A percentile compares a stretch with the other conserved stretches of the same genome.
These are phyloP conservation scores for Pseudochirops corinnae DNA, from an alignment of 2,797 vertebrate species.

Conservation along the genomic window DNA sequence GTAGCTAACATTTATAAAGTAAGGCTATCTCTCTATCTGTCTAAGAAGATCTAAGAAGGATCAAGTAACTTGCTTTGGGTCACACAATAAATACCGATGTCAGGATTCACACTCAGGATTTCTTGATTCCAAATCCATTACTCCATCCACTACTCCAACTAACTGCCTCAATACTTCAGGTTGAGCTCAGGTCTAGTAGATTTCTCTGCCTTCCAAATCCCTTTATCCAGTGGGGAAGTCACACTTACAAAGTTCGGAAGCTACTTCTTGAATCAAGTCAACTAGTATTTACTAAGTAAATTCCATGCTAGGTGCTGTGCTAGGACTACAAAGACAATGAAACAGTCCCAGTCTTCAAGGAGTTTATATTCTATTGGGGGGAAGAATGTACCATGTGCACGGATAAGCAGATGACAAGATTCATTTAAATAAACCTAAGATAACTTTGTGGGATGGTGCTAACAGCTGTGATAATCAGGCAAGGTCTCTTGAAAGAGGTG, in stretches of 20 bases:
- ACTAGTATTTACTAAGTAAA: neutral
- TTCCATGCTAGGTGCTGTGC: neutral
- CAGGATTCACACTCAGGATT: neutral
- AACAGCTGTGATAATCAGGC: neutral
- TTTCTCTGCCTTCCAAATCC: neutral
- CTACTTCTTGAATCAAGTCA: neutral
- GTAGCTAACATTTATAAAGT: neutral
- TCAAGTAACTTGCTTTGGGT: neutral
- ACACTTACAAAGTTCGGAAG: neutral
- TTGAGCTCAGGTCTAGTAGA: neutral
- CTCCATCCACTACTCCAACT: neutral
- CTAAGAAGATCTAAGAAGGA: neutral
- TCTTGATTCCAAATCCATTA: neutral
- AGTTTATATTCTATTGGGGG: neutral
- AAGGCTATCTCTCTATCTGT: neutral
- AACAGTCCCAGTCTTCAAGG: neutral
- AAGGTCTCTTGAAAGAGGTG: neutral
- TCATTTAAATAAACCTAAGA: neutral
- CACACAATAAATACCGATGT: neutral
- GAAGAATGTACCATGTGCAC: neutral
- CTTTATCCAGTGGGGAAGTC: neutral
- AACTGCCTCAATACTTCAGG: neutral
- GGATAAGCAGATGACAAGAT: neutral
- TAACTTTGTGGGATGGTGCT: neutral
- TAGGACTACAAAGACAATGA: neutral